These are phyloP conservation scores for Euplagia quadripunctaria DNA, from an alignment of 2,888 invertebrate genomes.

Conservation along the genomic window DNA sequence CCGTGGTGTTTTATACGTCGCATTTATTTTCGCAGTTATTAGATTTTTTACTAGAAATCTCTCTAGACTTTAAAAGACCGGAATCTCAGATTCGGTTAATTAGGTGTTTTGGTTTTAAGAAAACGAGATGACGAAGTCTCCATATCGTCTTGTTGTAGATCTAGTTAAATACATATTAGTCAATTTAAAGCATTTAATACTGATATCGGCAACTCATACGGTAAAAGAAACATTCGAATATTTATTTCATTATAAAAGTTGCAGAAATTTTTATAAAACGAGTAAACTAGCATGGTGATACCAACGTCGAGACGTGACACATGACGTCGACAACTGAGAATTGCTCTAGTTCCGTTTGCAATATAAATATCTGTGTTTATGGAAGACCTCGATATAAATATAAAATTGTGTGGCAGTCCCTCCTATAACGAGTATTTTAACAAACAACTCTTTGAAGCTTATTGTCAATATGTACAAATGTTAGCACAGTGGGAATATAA, in stretches of 20 bases:
- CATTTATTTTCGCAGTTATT: too few relatives aligned
- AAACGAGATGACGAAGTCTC: too few relatives aligned
- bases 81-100: too few relatives aligned
- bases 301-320: not conserved
- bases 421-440: not conserved
- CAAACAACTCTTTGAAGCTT: constrained; percentile 2
- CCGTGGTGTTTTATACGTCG: too few relatives aligned
- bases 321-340: not conserved
- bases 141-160: too few relatives aligned
- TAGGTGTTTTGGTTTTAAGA: too few relatives aligned
- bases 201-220: not conserved
- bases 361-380: not conserved
- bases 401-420: not conserved
- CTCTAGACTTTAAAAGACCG: too few relatives aligned
- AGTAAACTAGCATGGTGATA: not conserved
- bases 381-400: not conserved
- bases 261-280: not conserved
- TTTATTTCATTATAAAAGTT: not conserved
- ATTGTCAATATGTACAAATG: constrained; percentile 6
- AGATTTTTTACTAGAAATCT: too few relatives aligned
- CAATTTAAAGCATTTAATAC: too few relatives aligned
- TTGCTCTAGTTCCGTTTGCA: not conserved
- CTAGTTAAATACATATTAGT: too few relatives aligned
- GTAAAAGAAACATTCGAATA: not conserved
- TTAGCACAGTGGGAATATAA: constrained; percentile 9